Evolutionary conservation across 2,888 invertebrate genomes (phyloP).

Genomic region (Drosophila lutescens): DNA sequence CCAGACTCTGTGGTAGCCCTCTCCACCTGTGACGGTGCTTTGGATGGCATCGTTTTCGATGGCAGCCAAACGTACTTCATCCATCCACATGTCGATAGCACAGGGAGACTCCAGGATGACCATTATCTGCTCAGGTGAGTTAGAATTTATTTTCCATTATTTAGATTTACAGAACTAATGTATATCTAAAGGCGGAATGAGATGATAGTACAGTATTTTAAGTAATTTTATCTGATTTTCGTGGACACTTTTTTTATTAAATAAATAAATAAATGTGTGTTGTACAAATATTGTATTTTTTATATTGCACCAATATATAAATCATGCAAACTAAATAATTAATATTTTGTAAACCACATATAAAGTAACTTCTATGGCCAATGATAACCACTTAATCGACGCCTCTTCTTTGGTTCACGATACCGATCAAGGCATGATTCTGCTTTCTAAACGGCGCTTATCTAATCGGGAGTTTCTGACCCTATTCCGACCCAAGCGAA

Average conservation of each 20-base stretch:
- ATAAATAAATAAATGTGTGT: not conserved
- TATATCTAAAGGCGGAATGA: too few species aligned
- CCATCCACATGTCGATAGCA: slow-evolving; percentile 77
- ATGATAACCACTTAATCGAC: not conserved
- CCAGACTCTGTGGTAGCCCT: slow-evolving; percentile 92
- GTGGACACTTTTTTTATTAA: too few species aligned
- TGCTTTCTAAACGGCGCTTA: slow-evolving; percentile 40
- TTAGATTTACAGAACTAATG: not conserved
- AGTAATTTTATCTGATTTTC: too few species aligned
- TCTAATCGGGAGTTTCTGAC: slow-evolving; percentile 32
- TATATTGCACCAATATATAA: too few species aligned
- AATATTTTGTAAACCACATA: too few species aligned
- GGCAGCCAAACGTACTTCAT: slow-evolving; percentile 91
- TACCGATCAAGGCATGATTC: not conserved
- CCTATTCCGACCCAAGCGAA: slow-evolving; percentile 8
- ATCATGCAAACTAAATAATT: too few species aligned
- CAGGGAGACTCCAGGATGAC: slow-evolving; percentile 80
- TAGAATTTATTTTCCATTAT: not conserved
- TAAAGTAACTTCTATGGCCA: not conserved
- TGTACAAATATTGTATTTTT: too few species aligned
- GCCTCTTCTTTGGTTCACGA: not conserved
- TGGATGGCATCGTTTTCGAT: slow-evolving; percentile 92
- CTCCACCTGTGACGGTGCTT: slow-evolving; percentile 89
- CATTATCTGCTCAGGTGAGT: slow-evolving; percentile 84
- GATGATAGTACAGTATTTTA: too few species aligned